phyloP scores from a whole-genome alignment of 1,140 invertebrate species.

The Solenopsis invicta region DNA sequence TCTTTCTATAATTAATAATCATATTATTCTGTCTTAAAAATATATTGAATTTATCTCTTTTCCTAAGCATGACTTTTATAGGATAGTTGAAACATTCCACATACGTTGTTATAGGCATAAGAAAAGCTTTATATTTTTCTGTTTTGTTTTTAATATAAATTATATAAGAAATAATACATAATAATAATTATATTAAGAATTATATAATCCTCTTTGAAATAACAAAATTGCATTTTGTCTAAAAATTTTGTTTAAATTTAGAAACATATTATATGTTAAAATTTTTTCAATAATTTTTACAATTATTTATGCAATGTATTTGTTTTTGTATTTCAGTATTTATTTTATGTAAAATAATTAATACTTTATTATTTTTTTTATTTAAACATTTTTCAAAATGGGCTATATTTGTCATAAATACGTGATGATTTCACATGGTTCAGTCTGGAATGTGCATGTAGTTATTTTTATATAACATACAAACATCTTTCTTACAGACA shows the following conservation, averaged over 20 bases:
- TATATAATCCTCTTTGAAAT: neutral
- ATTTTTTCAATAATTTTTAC: slow-evolving; percentile 7
- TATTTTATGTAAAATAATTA: neutral
- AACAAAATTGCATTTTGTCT: neutral
- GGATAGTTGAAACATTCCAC: slow-evolving; percentile 21
- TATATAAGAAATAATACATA: neutral
- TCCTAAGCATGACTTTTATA: neutral
- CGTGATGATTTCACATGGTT: slow-evolving; percentile 34
- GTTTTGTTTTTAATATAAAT: neutral
- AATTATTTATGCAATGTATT: slow-evolving; percentile 8
- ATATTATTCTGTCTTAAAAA: neutral
- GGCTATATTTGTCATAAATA: slow-evolving; percentile 37
- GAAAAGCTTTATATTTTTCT: neutral
- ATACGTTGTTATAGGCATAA: slow-evolving; percentile 24
- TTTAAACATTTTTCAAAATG: slow-evolving; percentile 46
- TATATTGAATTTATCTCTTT: neutral
- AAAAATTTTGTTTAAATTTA: neutral
- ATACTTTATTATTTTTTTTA: slow-evolving; percentile 2
- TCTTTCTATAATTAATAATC: neutral
- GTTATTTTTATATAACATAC: slow-evolving; percentile 78
- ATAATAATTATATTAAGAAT: neutral
- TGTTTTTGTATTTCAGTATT: neutral
- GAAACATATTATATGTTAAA: neutral
- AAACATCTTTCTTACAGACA: slow-evolving; percentile 86
- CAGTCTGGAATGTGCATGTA: slow-evolving; percentile 65